phyloP scores from a whole-genome alignment of 2,797 vertebrate species.

The Acanthurus tractus region DNA sequence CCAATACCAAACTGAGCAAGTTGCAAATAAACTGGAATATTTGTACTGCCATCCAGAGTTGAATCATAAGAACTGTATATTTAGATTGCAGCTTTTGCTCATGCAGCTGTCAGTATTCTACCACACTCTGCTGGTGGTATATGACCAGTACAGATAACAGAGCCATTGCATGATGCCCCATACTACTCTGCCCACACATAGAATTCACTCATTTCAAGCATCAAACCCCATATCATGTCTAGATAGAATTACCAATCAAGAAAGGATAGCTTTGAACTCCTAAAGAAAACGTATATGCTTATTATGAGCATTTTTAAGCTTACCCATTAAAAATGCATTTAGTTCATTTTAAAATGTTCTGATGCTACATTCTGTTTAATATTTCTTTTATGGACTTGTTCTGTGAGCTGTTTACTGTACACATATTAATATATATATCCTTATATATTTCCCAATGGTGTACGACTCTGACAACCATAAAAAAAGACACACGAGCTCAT shows the following conservation, averaged over 20 bases:
- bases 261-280: background rate
- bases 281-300: background rate
- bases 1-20: background rate
- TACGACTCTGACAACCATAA: background rate
- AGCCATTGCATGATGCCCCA: background rate
- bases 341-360: background rate
- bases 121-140: slow-evolving; percentile 52
- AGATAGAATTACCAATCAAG: background rate
- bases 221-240: background rate
- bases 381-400: background rate
- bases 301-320: background rate
- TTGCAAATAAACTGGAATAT: slow-evolving; percentile 6
- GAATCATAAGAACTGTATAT: background rate
- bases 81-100: background rate
- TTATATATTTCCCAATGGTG: background rate
- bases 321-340: background rate
- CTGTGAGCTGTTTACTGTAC: background rate
- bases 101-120: slow-evolving; percentile 35
- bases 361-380: background rate
- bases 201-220: background rate
- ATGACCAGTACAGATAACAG: background rate
- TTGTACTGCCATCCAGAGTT: background rate
- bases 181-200: slow-evolving; percentile 7
- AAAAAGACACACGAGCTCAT: background rate
- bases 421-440: background rate